These are phyloP conservation scores for Trachelipus rathkii DNA, from an alignment of 1,140 invertebrate species.

Conservation along the genomic window DNA sequence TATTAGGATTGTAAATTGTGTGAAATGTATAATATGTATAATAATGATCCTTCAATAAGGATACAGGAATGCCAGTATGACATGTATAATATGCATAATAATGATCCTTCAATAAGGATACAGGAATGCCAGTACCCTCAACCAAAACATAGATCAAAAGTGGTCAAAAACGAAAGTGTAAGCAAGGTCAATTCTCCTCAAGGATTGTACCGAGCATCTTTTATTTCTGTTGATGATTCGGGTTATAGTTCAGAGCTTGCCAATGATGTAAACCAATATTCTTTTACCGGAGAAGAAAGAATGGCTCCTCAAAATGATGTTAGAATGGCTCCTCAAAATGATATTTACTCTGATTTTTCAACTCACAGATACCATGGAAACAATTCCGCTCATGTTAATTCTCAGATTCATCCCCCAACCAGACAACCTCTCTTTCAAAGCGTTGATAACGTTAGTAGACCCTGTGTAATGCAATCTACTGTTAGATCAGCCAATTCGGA, in stretches of 20 bases:
- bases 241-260: not conserved
- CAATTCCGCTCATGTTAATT: not conserved
- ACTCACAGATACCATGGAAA: not conserved
- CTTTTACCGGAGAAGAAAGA: not conserved
- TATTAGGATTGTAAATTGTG: too few relatives aligned
- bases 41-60: not conserved
- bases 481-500: not conserved
- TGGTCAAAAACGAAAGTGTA: not conserved
- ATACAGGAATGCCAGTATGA: not conserved
- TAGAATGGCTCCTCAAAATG: not conserved
- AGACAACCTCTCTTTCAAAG: not conserved
- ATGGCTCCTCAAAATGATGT: not conserved
- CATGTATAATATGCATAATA: not conserved
- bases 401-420: not conserved
- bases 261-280: not conserved
- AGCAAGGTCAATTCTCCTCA: not conserved
- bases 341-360: not conserved
- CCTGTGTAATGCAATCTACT: not conserved
- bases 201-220: not conserved
- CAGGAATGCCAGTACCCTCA: not conserved
- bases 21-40: not conserved
- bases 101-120: not conserved
- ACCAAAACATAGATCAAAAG: not conserved
- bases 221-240: not conserved
- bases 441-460: not conserved